A percentile compares a stretch with the other conserved stretches of the same genome.
These are phyloP conservation scores for Pterostichus niger DNA, from an alignment of 2,888 invertebrate genomes.

Conservation along the genomic window DNA sequence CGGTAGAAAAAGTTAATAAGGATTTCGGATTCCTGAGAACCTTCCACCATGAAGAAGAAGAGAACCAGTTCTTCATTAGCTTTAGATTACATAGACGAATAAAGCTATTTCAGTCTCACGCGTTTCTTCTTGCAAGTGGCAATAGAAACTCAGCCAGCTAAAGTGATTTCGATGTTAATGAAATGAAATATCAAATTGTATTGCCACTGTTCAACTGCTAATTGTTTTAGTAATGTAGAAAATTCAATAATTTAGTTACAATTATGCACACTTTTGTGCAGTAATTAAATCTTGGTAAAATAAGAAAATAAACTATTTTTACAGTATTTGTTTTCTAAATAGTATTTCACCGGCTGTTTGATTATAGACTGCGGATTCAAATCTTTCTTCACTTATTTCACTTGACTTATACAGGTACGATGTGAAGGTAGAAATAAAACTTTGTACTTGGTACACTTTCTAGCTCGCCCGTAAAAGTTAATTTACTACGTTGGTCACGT, in stretches of 20 bases:
- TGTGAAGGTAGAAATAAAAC: too few relatives aligned
- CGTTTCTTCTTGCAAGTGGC: neutral
- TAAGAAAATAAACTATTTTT: too few relatives aligned
- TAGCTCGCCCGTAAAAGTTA: too few relatives aligned
- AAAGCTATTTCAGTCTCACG: neutral
- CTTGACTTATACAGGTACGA: too few relatives aligned
- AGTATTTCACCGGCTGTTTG: too few relatives aligned
- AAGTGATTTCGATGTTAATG: slow-evolving; percentile 6
- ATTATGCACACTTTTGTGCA: too few relatives aligned
- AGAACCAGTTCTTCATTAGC: slow-evolving; percentile 19
- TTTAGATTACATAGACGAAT: slow-evolving; percentile 20
- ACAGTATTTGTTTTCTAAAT: too few relatives aligned
- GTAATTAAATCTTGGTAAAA: too few relatives aligned
- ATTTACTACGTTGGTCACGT: too few relatives aligned
- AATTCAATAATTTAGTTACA: neutral
- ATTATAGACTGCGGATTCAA: too few relatives aligned
- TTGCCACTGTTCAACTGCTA: slow-evolving; percentile 9
- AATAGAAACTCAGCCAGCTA: neutral
- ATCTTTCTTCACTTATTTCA: too few relatives aligned
- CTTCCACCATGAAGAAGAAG: neutral
- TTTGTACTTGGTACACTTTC: too few relatives aligned
- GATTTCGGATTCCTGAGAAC: neutral
- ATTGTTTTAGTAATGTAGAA: slow-evolving; percentile 18
- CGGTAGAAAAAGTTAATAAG: slow-evolving; percentile 20
- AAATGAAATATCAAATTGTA: slow-evolving; percentile 33